Percentiles rank a stretch among this genome's conserved stretches.
These are phyloP conservation scores for Neoascia interrupta DNA, from an alignment of 2,888 invertebrate genomes.

Conservation along the genomic window DNA sequence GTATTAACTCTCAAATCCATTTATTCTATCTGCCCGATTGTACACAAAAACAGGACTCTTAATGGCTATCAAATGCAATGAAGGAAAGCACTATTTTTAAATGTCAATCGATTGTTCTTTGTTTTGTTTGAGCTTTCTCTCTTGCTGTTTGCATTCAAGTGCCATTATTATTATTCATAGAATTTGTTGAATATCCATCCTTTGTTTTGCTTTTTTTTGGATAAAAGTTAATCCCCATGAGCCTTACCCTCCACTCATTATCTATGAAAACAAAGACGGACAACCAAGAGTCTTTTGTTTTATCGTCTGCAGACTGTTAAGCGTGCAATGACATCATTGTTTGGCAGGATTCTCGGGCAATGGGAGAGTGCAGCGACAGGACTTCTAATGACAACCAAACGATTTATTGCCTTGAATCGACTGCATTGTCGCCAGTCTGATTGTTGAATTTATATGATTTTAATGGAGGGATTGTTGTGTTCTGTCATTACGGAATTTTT, in stretches of 20 bases:
- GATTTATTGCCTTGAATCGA: slow-evolving; percentile 32
- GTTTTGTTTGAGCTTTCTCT: background rate
- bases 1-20: slow-evolving; percentile 37
- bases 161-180: background rate
- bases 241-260: background rate
- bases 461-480: too few species aligned
- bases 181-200: background rate
- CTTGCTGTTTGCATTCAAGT: too few species aligned
- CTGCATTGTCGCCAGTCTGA: slow-evolving; percentile 26
- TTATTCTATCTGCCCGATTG: slow-evolving; percentile 23
- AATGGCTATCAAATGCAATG: slow-evolving; percentile 35
- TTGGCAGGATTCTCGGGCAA: background rate
- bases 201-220: slow-evolving; percentile 6
- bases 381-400: background rate
- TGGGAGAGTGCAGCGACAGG: slow-evolving; percentile 3
- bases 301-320: background rate
- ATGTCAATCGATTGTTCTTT: slow-evolving; percentile 5
- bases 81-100: slow-evolving; percentile 5
- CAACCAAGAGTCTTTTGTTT: background rate
- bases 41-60: slow-evolving; percentile 19
- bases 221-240: background rate
- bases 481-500: too few species aligned
- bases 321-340: slow-evolving; percentile 25
- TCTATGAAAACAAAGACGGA: background rate
- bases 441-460: background rate